Percentiles rank a stretch among this genome's conserved stretches.
Evolutionary conservation across 23 tunicate species (phyloP).

Genomic region (Ascidia mentula): DNA sequence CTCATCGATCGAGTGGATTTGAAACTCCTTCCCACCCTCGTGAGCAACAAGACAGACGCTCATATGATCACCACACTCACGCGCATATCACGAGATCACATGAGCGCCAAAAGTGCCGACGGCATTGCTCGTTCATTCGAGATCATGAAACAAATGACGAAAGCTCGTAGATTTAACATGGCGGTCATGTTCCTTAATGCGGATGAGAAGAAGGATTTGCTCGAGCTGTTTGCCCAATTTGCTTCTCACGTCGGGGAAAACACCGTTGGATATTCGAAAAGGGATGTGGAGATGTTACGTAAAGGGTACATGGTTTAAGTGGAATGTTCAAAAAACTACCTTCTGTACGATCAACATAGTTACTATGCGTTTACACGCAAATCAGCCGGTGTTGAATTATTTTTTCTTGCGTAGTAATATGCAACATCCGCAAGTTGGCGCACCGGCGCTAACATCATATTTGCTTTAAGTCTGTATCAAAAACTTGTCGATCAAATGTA

Average conservation of each 20-base stretch:
- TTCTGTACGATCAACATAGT: no score
- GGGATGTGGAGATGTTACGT: neutral
- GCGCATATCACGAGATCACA: slow-evolving; percentile 36
- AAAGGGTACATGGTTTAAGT: neutral
- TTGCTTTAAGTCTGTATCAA: no score
- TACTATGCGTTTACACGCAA: no score
- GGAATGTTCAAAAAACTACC: no score
- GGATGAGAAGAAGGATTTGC: slow-evolving; percentile 31
- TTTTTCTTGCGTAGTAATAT: no score
- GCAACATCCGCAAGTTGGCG: no score
- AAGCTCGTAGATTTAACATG: slow-evolving; percentile 68
- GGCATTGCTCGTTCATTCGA: slow-evolving; percentile 45
- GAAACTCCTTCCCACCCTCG: slow-evolving; percentile 38
- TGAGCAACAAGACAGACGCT: slow-evolving; percentile 84
- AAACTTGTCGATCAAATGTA: no score
- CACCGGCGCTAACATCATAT: no score
- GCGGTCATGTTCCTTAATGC: slow-evolving; percentile 75
- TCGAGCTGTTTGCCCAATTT: slow-evolving; percentile 18
- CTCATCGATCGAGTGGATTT: slow-evolving; percentile 39
- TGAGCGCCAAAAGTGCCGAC: neutral
- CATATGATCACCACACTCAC: slow-evolving; percentile 66
- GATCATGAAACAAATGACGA: slow-evolving; percentile 32
- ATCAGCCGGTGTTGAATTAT: no score
- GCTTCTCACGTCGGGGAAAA: neutral
- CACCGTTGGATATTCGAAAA: neutral